A percentile compares a stretch with the other conserved stretches of the same genome.
phyloP scores from a whole-genome alignment of 2,797 vertebrate species.

The Galagoides demidoff region DNA sequence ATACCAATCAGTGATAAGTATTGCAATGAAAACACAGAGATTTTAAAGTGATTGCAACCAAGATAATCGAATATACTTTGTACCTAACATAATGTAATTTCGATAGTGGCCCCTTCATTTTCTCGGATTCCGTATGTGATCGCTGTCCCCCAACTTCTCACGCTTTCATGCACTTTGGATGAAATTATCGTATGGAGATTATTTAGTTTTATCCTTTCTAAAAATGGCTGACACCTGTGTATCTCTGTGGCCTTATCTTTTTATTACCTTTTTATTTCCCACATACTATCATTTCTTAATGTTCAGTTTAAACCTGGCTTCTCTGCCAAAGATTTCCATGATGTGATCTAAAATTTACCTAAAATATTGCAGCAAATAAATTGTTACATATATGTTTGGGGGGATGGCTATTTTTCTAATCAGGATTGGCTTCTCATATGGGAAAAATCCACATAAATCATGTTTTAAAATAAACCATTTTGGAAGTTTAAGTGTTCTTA shows the following conservation, averaged over 20 bases:
- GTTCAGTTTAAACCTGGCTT: background rate
- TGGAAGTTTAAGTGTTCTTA: background rate
- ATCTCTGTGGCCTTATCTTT: background rate
- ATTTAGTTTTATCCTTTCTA: background rate
- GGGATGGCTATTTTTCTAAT: background rate
- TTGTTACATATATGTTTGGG: background rate
- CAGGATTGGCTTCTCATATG: background rate
- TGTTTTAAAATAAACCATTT: background rate
- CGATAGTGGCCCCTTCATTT: background rate
- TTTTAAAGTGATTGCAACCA: slow-evolving; percentile 1
- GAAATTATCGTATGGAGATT: background rate
- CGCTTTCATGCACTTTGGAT: background rate
- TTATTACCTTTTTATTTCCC: background rate
- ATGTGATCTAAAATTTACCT: background rate
- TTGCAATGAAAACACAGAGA: background rate
- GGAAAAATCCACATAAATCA: background rate
- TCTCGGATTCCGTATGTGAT: background rate
- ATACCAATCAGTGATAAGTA: background rate
- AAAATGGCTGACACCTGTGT: background rate
- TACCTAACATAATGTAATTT: background rate
- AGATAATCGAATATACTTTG: background rate
- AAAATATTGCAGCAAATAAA: background rate
- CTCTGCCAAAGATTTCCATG: background rate
- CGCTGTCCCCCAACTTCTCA: background rate
- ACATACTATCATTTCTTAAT: background rate